These are phyloP conservation scores for Xiphorhynchus erythropygius DNA, from an alignment of 2,797 vertebrate genomes.

Conservation along the genomic window DNA sequence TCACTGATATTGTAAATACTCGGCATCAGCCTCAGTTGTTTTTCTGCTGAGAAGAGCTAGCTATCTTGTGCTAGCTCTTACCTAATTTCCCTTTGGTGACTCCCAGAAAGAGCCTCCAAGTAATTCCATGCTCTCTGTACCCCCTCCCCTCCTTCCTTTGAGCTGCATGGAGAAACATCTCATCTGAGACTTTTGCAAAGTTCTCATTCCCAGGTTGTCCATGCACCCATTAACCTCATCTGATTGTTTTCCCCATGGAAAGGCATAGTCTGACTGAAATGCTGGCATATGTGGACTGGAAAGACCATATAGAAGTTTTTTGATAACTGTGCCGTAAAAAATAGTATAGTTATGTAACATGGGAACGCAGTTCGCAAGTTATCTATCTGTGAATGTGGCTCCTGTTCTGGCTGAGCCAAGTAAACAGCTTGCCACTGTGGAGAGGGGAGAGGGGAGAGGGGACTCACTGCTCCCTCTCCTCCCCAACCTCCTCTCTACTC, in stretches of 20 bases:
- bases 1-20: background rate
- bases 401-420: background rate
- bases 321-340: background rate
- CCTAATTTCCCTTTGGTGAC: background rate
- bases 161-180: background rate
- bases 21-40: background rate
- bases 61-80: background rate
- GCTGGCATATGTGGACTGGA: background rate
- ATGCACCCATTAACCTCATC: background rate
- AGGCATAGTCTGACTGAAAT: background rate
- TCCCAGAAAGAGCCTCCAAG: background rate
- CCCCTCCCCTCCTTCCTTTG: background rate
- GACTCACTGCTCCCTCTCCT: background rate
- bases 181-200: background rate
- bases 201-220: background rate
- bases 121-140: background rate
- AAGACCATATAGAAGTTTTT: background rate
- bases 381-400: accelerated
- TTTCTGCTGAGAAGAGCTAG: background rate
- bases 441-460: background rate
- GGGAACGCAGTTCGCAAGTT: background rate
- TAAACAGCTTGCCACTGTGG: background rate
- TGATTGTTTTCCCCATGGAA: background rate
- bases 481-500: background rate
- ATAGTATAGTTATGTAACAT: background rate